Evolutionary conservation across 2,888 invertebrate genomes (phyloP).

Genomic region (Branchipolynoe longqiensis): DNA sequence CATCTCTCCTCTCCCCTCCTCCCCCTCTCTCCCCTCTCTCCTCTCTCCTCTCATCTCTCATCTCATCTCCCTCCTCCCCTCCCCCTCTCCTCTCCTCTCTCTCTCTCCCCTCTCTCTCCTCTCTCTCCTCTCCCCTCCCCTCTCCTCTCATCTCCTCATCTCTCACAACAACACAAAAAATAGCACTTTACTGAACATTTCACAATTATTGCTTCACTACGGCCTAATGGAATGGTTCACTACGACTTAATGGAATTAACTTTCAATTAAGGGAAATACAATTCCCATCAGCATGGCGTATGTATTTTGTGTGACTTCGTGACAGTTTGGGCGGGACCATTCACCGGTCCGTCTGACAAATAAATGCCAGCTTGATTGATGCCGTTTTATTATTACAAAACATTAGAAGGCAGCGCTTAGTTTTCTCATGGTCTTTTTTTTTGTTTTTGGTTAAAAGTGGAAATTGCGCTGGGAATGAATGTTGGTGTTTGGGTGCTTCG

Average conservation of each 20-base stretch:
- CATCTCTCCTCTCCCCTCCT: too few species aligned
- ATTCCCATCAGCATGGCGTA: not conserved
- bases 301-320: slow-evolving; percentile 7
- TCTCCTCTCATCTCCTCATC: too few species aligned
- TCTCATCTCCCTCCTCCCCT: too few species aligned
- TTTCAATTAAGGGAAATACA: not conserved
- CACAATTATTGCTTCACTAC: not conserved
- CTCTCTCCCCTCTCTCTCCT: too few species aligned
- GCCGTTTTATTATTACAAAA: not conserved
- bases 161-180: not conserved
- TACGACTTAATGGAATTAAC: not conserved
- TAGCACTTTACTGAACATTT: not conserved
- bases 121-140: too few species aligned
- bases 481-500: too few species aligned
- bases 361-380: too few species aligned
- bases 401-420: not conserved
- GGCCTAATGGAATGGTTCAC: not conserved
- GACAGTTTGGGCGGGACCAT: not conserved
- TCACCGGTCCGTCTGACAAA: too few species aligned
- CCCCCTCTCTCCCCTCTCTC: too few species aligned
- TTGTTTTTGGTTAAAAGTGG: slow-evolving; percentile 4
- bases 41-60: too few species aligned
- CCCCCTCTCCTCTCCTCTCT: too few species aligned
- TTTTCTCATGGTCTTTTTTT: slow-evolving; percentile 12
- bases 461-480: too few species aligned